A percentile compares a stretch with the other conserved stretches of the same genome.
Conservation (phyloP, 2,888 invertebrate species). For the Cosmia trapezina region DNA sequence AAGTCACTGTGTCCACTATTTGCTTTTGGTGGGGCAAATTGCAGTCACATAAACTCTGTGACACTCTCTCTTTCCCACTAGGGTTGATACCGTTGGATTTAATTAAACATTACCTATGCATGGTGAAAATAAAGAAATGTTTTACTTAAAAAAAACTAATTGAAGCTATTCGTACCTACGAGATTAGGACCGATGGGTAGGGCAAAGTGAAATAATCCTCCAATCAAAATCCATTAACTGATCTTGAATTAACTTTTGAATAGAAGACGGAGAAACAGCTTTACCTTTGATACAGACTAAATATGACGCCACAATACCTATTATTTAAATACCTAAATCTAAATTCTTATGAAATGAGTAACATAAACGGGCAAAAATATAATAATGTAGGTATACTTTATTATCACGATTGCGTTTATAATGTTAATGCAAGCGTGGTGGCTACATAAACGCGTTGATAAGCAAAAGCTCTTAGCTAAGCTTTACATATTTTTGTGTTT, state of each 20-base stretch:
- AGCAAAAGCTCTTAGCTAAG: conserved; percentile 50
- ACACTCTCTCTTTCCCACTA: too few relatives aligned
- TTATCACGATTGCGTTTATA: conserved; percentile 35
- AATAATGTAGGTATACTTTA: conserved; percentile 12
- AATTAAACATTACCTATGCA: too few relatives aligned
- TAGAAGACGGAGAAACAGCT: not conserved
- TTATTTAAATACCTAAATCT: conserved; percentile 14
- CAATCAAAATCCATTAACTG: too few relatives aligned
- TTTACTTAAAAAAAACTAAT: too few relatives aligned
- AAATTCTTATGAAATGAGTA: conserved; percentile 6
- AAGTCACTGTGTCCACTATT: too few relatives aligned
- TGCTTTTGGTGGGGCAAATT: too few relatives aligned
- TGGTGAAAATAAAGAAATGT: too few relatives aligned
- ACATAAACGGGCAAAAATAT: conserved; percentile 14
- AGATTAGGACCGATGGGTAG: too few relatives aligned
- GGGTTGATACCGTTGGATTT: too few relatives aligned
- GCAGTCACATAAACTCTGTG: too few relatives aligned
- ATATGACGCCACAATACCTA: not conserved
- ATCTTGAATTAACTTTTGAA: conserved; percentile 6
- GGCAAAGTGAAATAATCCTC: too few relatives aligned
- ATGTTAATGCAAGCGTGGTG: conserved; percentile 43
- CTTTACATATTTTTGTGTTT: conserved; percentile 23
- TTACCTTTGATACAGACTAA: not conserved
- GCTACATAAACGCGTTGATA: conserved; percentile 35
- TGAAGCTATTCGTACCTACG: too few relatives aligned